Base-by-base conservation (phyloP, 92 coral and sea anemone genomes). In the Epizoanthus scotinus region DNA sequence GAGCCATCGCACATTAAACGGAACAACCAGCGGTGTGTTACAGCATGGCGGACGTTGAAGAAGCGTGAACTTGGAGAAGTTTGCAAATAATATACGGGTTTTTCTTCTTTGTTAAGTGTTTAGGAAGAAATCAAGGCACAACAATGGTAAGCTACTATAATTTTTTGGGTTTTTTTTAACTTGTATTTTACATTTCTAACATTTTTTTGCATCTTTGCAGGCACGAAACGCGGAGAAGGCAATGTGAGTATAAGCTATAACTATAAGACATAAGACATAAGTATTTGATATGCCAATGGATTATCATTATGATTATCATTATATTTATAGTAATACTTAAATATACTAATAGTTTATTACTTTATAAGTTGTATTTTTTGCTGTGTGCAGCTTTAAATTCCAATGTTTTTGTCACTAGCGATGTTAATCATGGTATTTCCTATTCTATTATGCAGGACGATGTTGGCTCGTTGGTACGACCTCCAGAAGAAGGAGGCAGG, bases 181-280 rank as follows among this genome's bases (percentile, higher is more conserved):
- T 77, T 6, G 29, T 62, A 18, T 12, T 15, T 5, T 2, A 22
- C 18, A 22, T 57, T 63, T 20, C 25, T 69, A 13, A 66, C 38
- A 44, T 22, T 8, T 79, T 66, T 78, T 2, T 57, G 8, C n/a
- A 79, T 38, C 67, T 5, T 64, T 59, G 38, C 72, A 95, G 98
- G 98, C 98, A 82, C 89, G 98, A 85, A 95, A 95, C 90, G 98
- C 98, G 24, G 98, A 95, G 85, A 95, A 95, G 52, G 98, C 98
- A 10, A 95, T 95, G 98, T 95, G 86, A 95, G 98, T 93, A 66
- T 3, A 31, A 1, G 36, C 4, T 1, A 4, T 31, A 4, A 31
- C 4, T 4, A 31, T 31, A 4, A n/a, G n/a, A n/a, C n/a, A n/a
- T n/a, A n/a, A n/a, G n/a, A n/a, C n/a, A n/a, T n/a, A n/a, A n/a